These are phyloP conservation scores for Eulemur coronatus DNA, from an alignment of 2,797 vertebrate species.

Conservation along the genomic window DNA sequence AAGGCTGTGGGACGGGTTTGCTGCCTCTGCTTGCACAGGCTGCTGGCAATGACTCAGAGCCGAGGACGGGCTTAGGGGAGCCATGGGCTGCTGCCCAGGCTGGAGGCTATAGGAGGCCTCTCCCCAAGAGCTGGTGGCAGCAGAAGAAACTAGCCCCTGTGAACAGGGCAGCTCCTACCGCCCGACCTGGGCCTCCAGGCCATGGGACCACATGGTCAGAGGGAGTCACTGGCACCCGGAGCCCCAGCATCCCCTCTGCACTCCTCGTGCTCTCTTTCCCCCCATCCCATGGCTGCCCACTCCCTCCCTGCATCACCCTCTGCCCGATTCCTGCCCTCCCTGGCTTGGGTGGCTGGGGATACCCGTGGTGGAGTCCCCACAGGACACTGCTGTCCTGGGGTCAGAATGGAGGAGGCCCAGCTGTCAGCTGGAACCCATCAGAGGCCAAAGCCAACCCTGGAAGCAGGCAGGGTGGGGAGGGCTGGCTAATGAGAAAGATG, in stretches of 20 bases:
- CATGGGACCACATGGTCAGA: not conserved
- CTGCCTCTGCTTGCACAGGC: not conserved
- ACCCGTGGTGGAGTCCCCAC: slow-evolving; percentile 50
- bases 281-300: not conserved
- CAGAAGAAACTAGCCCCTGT: not conserved
- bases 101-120: not conserved
- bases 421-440: slow-evolving; percentile 86
- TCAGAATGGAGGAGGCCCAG: slow-evolving; percentile 59
- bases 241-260: not conserved
- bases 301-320: not conserved
- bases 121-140: not conserved
- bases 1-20: not conserved
- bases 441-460: slow-evolving; percentile 79
- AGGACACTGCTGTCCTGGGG: slow-evolving; percentile 61
- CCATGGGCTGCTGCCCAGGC: not conserved
- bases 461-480: slow-evolving; percentile 66
- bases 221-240: not conserved
- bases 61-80: not conserved
- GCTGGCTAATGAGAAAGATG: slow-evolving; percentile 49
- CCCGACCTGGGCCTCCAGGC: not conserved
- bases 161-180: not conserved
- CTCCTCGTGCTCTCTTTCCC: not conserved
- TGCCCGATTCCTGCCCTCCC: not conserved
- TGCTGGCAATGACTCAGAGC: not conserved
- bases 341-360: not conserved